Conservation (phyloP, 2,888 invertebrate genomes). For the Eupithecia abbreviata region DNA sequence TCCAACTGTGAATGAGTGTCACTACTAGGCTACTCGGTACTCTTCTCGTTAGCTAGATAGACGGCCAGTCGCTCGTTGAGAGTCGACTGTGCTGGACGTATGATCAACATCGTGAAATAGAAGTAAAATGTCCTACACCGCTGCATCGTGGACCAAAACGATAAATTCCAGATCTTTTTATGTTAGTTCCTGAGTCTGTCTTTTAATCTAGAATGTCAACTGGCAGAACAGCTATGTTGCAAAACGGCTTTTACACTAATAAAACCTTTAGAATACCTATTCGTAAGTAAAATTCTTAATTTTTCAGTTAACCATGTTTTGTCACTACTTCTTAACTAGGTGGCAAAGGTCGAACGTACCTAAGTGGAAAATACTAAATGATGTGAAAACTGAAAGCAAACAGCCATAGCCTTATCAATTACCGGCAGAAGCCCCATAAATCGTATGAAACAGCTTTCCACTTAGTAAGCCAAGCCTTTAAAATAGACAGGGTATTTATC, state of each 20-base stretch:
- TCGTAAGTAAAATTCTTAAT: background rate
- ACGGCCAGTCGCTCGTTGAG: constrained; percentile 34
- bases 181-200: background rate
- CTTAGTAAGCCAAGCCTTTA: constrained; percentile 23
- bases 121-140: background rate
- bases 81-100: constrained; percentile 23
- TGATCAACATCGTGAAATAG: background rate
- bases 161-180: background rate
- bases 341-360: background rate
- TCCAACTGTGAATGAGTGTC: constrained; percentile 12
- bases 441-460: constrained; percentile 30
- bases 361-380: background rate
- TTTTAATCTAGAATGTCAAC: background rate
- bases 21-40: constrained; percentile 6
- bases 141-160: background rate
- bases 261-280: background rate
- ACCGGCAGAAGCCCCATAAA: constrained; percentile 21
- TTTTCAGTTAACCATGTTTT: background rate
- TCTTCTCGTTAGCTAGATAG: constrained; percentile 12
- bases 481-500: constrained; percentile 23
- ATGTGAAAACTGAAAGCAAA: background rate
- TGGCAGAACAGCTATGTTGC: background rate
- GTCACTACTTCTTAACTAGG: background rate
- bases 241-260: background rate
- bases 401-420: background rate